Percentiles rank a stretch among this genome's conserved stretches.
Evolutionary conservation across 2,113 vertebrate species (phyloP).

Genomic region (Halcyon malimbica): DNA sequence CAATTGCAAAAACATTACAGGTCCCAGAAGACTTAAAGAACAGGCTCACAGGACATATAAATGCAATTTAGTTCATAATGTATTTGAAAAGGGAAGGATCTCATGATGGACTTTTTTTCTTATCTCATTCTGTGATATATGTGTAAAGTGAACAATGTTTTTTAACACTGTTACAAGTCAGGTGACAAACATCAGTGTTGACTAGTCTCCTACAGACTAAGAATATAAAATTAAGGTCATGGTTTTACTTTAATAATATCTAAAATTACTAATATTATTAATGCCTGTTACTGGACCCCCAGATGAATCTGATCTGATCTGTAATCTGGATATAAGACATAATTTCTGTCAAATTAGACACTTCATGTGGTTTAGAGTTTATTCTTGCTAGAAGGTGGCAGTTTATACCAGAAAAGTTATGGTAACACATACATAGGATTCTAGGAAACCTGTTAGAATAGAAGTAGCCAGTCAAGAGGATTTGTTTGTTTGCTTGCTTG

Average conservation of each 20-base stretch:
- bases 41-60: neutral
- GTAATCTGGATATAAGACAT: neutral
- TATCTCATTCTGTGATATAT: neutral
- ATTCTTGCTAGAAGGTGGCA: fast-evolving
- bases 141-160: neutral
- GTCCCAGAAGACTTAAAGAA: neutral
- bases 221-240: neutral
- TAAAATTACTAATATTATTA: neutral
- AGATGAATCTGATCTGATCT: neutral
- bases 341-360: neutral
- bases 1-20: neutral
- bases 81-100: neutral
- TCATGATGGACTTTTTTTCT: neutral
- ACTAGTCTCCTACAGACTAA: neutral
- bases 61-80: neutral
- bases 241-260: neutral
- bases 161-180: neutral
- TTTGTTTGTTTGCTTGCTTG: neutral
- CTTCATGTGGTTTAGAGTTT: fast-evolving
- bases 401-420: neutral
- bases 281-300: neutral
- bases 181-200: neutral
- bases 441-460: neutral
- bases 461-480: neutral
- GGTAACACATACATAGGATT: neutral